Evolutionary conservation across 2,888 invertebrate species (phyloP).

Genomic region (Meloe dianella): DNA sequence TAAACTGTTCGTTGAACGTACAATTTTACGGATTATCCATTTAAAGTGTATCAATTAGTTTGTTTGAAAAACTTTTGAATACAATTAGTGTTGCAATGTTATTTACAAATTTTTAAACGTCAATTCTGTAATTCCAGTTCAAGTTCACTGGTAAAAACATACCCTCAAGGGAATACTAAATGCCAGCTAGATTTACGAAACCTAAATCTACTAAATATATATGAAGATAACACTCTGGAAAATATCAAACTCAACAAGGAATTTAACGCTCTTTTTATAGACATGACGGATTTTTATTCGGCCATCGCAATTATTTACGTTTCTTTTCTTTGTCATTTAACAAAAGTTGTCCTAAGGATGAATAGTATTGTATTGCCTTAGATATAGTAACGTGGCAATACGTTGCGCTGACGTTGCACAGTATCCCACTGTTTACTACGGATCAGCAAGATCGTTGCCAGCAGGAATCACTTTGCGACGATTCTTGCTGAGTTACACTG

Average conservation of each 20-base stretch:
- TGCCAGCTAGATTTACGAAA: slow-evolving; percentile 26
- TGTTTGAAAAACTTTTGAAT: not conserved
- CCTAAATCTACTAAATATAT: slow-evolving; percentile 2
- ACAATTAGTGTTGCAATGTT: not conserved
- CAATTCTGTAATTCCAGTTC: slow-evolving; percentile 19
- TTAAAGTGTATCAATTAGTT: not conserved
- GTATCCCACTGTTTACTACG: slow-evolving; percentile 34
- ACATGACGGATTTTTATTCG: not conserved
- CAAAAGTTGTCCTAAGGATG: slow-evolving; percentile 3
- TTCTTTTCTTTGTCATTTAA: not conserved
- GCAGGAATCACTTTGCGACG: slow-evolving; percentile 34
- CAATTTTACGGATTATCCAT: not conserved
- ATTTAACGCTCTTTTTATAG: slow-evolving; percentile 2
- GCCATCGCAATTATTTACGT: not conserved
- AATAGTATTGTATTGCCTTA: slow-evolving; percentile 17
- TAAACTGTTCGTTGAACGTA: not conserved
- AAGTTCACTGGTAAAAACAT: slow-evolving; percentile 29
- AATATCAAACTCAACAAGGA: slow-evolving; percentile 19
- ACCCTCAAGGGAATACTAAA: slow-evolving; percentile 24
- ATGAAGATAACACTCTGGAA: not conserved
- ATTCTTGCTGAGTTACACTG: slow-evolving; percentile 18
- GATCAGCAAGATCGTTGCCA: slow-evolving; percentile 33
- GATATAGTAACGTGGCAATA: slow-evolving; percentile 30
- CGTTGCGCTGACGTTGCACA: slow-evolving; percentile 34
- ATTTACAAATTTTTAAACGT: no score